Base-by-base conservation (phyloP, 2,888 invertebrate species). In the Lumbricus terrestris region DNA sequence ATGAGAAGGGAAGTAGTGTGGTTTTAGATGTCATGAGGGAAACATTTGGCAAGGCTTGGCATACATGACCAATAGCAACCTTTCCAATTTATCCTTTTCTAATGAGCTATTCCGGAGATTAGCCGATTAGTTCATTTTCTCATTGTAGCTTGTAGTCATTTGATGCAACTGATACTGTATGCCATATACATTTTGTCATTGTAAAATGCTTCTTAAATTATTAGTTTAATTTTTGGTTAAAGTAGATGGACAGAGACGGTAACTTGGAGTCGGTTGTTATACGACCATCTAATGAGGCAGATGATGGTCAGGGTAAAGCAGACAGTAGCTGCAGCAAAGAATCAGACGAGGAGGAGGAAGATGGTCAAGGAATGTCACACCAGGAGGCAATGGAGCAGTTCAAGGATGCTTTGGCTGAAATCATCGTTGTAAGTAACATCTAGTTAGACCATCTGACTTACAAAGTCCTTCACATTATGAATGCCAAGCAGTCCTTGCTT, bases 301-400 rank as follows among this genome's bases (percentile, higher is more conserved):
- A 11, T 69, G 69, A 11, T 69, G 69, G n/a, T 69, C 8, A 69
- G 69, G 69, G n/a, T 69, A n/a, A 69, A 82, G 83, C 35, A 54
- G 33, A 33, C 37, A 89, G 47, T 47, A 20, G 69, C 69, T 69
- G 69, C n/a, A 69, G n/a, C 88, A 90, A 18, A n/a, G 82, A 90
- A 15, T 37, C 47, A 1, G 38, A 29, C n/a, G 88, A 90, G 33
- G 88, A 33, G 11, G 88, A 54, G n/a, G 34, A 33, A 16, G 37
- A 82, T 47, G 82, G 82, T 34, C 85, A 90, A 23, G 47, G 38
- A 16, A 88, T 93, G 90, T 91, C 93, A 38, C 93, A 94, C 88
- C 90, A 92, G 85, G 93, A 93, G 37, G 93, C 93, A 88, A 93
- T 94, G 93, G 91, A 91, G 11, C 92, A 91, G 90, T 92, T 93